These are phyloP conservation scores for Neopelma chrysocephalum DNA, from an alignment of 2,797 vertebrate genomes.

Conservation along the genomic window DNA sequence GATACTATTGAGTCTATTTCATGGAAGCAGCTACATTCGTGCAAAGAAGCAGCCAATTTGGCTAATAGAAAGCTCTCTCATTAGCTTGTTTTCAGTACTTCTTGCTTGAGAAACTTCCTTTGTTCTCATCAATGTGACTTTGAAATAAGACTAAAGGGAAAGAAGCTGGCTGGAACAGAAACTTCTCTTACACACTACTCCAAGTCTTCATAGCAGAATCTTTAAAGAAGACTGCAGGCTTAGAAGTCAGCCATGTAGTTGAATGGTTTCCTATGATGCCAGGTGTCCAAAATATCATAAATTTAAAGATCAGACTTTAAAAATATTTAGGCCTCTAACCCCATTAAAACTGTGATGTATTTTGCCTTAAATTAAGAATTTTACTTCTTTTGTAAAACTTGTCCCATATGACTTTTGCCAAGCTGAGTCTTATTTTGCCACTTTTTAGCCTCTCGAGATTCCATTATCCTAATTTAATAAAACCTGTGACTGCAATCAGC, in stretches of 20 bases:
- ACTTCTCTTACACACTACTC: neutral
- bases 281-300: neutral
- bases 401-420: neutral
- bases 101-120: constrained; percentile 47
- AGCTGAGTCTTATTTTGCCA: neutral
- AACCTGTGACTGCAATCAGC: neutral
- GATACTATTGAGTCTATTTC: neutral
- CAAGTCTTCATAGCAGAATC: neutral
- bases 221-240: neutral
- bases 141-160: constrained; percentile 56
- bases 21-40: neutral
- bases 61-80: constrained; percentile 25
- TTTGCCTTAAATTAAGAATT: neutral
- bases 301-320: neutral
- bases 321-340: neutral
- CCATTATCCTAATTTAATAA: constrained; percentile 9
- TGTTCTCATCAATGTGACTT: constrained; percentile 47
- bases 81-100: constrained; percentile 47
- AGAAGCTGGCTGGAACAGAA: constrained; percentile 23
- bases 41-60: constrained; percentile 20
- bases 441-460: neutral
- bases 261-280: neutral
- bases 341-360: neutral
- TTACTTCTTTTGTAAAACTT: neutral
- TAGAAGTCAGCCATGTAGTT: neutral